phyloP scores from a whole-genome alignment of 2,797 vertebrate species.

The Cichlasoma orientale region DNA sequence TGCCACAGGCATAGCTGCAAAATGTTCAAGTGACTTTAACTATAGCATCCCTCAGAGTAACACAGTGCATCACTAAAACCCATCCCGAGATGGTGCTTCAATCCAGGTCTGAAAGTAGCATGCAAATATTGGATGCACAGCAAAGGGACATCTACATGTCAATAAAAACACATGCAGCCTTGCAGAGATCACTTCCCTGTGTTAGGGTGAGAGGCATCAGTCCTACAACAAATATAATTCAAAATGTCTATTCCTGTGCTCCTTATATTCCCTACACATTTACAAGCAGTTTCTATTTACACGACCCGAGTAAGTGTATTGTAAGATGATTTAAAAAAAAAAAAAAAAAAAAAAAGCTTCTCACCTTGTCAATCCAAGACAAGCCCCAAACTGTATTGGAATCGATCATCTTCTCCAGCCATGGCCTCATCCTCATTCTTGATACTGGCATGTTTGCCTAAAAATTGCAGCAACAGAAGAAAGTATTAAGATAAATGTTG shows the following conservation, averaged over 20 bases:
- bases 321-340: not conserved
- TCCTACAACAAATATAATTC: not conserved
- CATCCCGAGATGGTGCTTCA: not conserved
- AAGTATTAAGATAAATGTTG: not conserved
- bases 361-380: constrained; percentile 81
- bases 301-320: not conserved
- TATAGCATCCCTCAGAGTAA: not conserved
- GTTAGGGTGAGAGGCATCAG: not conserved
- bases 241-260: not conserved
- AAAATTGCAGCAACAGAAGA: not conserved
- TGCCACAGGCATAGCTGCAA: not conserved
- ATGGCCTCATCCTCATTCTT: constrained; percentile 84
- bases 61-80: not conserved
- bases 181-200: constrained; percentile 1
- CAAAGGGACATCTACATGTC: not conserved
- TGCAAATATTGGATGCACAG: not conserved
- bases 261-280: not conserved
- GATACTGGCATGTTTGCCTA: constrained; percentile 79
- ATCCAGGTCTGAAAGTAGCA: not conserved
- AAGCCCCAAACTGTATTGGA: constrained; percentile 71
- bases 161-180: constrained; percentile 1
- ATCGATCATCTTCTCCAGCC: constrained; percentile 81
- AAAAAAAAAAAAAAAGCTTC: not conserved
- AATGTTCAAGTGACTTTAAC: not conserved
- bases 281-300: not conserved